A percentile compares a stretch with the other conserved stretches of the same genome.
Evolutionary conservation across 92 coral and sea anemone species (phyloP).

Genomic region (Bergia puertoricense): DNA sequence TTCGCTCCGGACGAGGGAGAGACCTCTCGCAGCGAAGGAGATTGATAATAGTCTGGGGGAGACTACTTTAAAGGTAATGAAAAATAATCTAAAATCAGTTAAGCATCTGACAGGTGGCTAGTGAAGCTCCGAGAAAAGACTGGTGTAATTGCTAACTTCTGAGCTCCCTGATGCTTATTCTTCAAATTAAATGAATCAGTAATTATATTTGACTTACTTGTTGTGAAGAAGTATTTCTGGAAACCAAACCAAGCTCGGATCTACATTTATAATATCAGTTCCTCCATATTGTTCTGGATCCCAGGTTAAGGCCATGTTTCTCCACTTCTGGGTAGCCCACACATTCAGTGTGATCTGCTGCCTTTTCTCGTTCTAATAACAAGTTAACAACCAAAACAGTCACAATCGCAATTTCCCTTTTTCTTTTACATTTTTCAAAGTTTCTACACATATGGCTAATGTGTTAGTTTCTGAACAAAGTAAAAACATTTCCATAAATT

Average conservation of each 20-base stretch:
- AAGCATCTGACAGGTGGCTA: too few species aligned
- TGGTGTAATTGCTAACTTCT: too few species aligned
- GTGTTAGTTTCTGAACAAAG: too few species aligned
- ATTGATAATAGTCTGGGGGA: too few species aligned
- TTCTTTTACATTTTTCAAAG: not conserved
- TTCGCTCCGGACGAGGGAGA: too few species aligned
- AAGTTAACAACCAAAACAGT: not conserved
- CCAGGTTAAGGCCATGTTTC: slow-evolving; percentile 22
- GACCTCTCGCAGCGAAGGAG: too few species aligned
- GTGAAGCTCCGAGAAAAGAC: too few species aligned
- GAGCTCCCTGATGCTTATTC: too few species aligned
- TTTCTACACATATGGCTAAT: not conserved
- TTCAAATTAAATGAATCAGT: too few species aligned
- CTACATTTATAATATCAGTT: slow-evolving; percentile 18
- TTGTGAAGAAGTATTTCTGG: slow-evolving; percentile 43
- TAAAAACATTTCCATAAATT: too few species aligned
- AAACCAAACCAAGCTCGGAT: slow-evolving; percentile 24
- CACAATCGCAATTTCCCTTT: not conserved
- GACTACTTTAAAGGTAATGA: too few species aligned
- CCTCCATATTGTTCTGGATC: slow-evolving; percentile 28
- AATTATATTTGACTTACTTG: not conserved
- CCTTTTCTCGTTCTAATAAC: slow-evolving; percentile 16
- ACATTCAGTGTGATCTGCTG: slow-evolving; percentile 30
- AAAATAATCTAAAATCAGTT: too few species aligned
- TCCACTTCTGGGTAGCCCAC: slow-evolving; percentile 38